These are phyloP conservation scores for Artemia sinica DNA, from an alignment of 2,888 invertebrate genomes.

Conservation along the genomic window DNA sequence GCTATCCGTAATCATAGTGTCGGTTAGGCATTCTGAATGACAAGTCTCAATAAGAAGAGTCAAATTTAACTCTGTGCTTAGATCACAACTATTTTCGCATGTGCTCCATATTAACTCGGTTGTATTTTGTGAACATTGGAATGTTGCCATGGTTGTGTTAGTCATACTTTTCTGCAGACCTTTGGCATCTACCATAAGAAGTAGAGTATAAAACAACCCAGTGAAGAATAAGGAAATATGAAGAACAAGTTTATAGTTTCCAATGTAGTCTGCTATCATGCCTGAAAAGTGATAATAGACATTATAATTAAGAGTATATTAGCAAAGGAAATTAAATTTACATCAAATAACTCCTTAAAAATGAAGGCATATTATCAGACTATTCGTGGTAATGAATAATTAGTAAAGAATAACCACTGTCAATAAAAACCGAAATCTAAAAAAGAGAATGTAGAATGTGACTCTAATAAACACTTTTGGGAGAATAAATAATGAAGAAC, in stretches of 20 bases:
- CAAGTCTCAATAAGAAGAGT: conserved; percentile 16
- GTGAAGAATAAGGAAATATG: conserved; percentile 56
- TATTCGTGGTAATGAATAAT: background rate
- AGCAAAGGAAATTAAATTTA: background rate
- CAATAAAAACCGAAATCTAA: no score
- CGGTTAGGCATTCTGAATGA: conserved; percentile 18
- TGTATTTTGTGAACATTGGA: background rate
- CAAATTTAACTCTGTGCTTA: background rate
- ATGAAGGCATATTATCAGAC: background rate
- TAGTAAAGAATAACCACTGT: no score
- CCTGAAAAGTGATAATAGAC: conserved; percentile 20
- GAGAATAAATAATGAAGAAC: no score
- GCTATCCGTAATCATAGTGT: background rate
- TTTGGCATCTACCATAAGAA: conserved; percentile 43
- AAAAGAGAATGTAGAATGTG: no score
- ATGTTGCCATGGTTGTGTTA: conserved; percentile 11
- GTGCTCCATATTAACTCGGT: background rate
- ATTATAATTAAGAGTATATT: background rate
- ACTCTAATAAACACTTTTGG: no score
- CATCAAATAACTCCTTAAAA: background rate
- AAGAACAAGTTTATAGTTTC: conserved; percentile 51
- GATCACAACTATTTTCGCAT: background rate
- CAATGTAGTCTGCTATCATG: conserved; percentile 22
- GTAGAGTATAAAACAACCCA: conserved; percentile 57
- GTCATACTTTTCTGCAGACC: background rate